A percentile compares a stretch with the other conserved stretches of the same genome.
Conservation (phyloP, 2,888 invertebrate genomes). For the Caenorhabditis panamensis region DNA sequence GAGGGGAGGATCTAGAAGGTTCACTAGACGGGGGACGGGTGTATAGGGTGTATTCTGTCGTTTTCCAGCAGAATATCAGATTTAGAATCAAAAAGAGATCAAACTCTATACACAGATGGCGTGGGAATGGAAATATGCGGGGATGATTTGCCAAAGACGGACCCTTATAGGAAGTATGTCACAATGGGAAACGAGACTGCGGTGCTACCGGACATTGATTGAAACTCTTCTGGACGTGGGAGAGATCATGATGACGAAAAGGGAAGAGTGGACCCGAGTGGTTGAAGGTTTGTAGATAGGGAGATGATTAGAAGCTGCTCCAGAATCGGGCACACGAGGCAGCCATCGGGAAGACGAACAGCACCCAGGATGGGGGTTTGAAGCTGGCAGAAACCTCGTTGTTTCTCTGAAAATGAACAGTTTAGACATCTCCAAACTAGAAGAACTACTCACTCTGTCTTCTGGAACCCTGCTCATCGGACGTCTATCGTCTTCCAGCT, state of each 20-base stretch:
- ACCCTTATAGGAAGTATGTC: constrained; percentile 37
- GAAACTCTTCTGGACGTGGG: constrained; percentile 45
- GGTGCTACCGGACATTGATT: constrained; percentile 4
- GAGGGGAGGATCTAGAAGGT: constrained; percentile 15
- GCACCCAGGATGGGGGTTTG: constrained; percentile 65
- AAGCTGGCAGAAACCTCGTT: constrained; percentile 54
- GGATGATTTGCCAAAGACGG: constrained; percentile 27
- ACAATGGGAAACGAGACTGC: constrained; percentile 11
- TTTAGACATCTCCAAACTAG: not conserved
- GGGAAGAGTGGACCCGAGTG: constrained; percentile 27
- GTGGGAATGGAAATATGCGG: constrained; percentile 21
- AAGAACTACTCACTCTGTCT: constrained; percentile 23
- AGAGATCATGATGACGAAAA: constrained; percentile 7
- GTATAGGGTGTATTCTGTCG: constrained; percentile 8
- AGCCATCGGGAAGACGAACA: constrained; percentile 70
- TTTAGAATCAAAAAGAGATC: constrained; percentile 16
- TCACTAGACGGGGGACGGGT: constrained; percentile 29
- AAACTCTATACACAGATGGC: constrained; percentile 31
- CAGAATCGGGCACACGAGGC: constrained; percentile 68
- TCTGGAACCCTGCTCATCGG: constrained; percentile 49
- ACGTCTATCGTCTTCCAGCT: constrained; percentile 30
- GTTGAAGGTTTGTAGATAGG: not conserved
- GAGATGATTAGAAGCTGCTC: constrained; percentile 48
- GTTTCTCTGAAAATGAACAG: constrained; percentile 28
- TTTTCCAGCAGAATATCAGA: constrained; percentile 7